Percentiles rank a stretch among this genome's conserved stretches.
Conservation (phyloP, 2,797 vertebrate species). For the Onychomys torridus region DNA sequence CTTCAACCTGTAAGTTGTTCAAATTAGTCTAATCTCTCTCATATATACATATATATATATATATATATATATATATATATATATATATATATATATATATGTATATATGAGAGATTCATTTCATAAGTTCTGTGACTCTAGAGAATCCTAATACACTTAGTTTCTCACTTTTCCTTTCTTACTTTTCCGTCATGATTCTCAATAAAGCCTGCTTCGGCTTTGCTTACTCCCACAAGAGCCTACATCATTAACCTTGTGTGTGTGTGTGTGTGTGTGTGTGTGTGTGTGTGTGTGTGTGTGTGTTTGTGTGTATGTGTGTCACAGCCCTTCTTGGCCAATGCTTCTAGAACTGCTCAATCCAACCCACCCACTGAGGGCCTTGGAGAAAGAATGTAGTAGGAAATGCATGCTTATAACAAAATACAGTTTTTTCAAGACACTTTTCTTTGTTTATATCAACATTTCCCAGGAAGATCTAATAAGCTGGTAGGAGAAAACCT, state of each 20-base stretch:
- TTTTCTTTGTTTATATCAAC: slow-evolving; percentile 27
- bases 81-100: too few species aligned
- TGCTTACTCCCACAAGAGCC: background rate
- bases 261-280: background rate
- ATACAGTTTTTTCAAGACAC: slow-evolving; percentile 9
- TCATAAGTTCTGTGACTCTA: too few species aligned
- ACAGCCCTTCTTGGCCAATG: background rate
- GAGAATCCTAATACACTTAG: too few species aligned
- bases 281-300: too few species aligned
- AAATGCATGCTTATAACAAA: slow-evolving; percentile 18
- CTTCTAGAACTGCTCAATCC: background rate
- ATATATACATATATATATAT: too few species aligned
- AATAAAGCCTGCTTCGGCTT: background rate
- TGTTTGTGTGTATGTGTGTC: background rate
- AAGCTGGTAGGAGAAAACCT: background rate
- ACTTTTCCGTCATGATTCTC: background rate
- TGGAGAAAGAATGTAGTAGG: background rate
- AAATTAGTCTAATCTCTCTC: background rate
- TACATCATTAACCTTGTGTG: background rate
- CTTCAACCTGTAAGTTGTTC: background rate
- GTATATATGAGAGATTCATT: too few species aligned
- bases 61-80: too few species aligned
- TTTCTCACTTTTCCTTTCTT: background rate
- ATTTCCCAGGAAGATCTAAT: background rate
- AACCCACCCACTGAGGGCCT: background rate